Conservation (phyloP, 2,113 vertebrate species). For the Excalfactoria chinensis region DNA sequence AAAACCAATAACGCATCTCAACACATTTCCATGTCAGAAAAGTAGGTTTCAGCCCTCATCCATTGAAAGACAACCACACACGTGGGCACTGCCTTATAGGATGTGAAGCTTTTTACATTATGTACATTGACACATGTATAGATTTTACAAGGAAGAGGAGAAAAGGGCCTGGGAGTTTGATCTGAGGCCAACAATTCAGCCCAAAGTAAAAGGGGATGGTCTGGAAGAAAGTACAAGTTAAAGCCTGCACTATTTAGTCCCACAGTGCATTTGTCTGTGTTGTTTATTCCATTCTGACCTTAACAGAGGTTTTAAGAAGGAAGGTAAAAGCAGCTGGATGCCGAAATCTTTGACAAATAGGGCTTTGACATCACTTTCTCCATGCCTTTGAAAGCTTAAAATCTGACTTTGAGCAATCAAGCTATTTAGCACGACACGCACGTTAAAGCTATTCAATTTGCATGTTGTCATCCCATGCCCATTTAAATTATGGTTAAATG, state of each 20-base stretch:
- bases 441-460: background rate
- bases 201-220: background rate
- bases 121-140: background rate
- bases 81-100: background rate
- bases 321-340: background rate
- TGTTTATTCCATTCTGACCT: slow-evolving; percentile 7
- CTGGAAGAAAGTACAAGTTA: slow-evolving; percentile 35
- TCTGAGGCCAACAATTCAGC: slow-evolving; percentile 21
- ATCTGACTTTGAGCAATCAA: background rate
- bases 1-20: background rate
- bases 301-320: background rate
- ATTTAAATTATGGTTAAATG: slow-evolving; percentile 3
- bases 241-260: background rate
- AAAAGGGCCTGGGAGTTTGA: slow-evolving; percentile 43
- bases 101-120: slow-evolving; percentile 3
- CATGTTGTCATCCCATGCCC: background rate
- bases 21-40: background rate
- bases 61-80: background rate
- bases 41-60: background rate
- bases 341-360: background rate
- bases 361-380: background rate
- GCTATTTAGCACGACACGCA: background rate
- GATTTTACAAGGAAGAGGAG: slow-evolving; percentile 20
- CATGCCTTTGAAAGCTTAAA: background rate
- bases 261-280: background rate